Evolutionary conservation across 2,888 invertebrate species (phyloP).

Genomic region (Diaperis boleti): DNA sequence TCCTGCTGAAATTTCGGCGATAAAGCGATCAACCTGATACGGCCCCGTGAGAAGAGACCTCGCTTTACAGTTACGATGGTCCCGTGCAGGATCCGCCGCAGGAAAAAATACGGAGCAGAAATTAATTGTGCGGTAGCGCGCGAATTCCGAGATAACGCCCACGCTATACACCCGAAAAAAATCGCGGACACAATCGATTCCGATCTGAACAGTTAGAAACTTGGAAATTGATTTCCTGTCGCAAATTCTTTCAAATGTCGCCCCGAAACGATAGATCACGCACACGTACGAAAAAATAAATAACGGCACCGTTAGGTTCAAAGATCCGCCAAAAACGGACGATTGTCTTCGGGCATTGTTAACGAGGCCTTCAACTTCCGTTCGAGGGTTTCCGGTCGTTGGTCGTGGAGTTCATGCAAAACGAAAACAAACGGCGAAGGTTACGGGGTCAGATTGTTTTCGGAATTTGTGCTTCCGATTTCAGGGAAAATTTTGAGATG

Average conservation of each 20-base stretch:
- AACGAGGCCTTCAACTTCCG: slow-evolving; percentile 31
- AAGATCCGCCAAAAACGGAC: slow-evolving; percentile 17
- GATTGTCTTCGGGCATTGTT: slow-evolving; percentile 15
- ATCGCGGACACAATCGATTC: neutral
- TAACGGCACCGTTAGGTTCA: slow-evolving; percentile 20
- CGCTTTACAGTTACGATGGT: slow-evolving; percentile 37
- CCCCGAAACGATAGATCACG: neutral
- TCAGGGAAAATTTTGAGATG: too few species aligned
- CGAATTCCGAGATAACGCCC: slow-evolving; percentile 3
- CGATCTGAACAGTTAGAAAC: neutral
- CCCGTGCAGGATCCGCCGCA: slow-evolving; percentile 32
- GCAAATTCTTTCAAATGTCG: neutral
- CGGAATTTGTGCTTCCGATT: too few species aligned
- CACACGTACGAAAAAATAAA: neutral
- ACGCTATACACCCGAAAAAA: neutral
- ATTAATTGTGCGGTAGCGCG: neutral
- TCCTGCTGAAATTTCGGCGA: too few species aligned
- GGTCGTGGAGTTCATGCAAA: too few species aligned
- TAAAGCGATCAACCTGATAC: slow-evolving; percentile 40
- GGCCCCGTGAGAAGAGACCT: slow-evolving; percentile 37
- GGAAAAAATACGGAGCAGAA: slow-evolving; percentile 6
- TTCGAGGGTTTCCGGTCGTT: slow-evolving; percentile 19
- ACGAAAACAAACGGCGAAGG: too few species aligned
- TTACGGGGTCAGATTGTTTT: neutral
- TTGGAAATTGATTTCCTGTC: neutral